phyloP scores from a whole-genome alignment of 2,797 vertebrate genomes.

The Erpetoichthys calabaricus region DNA sequence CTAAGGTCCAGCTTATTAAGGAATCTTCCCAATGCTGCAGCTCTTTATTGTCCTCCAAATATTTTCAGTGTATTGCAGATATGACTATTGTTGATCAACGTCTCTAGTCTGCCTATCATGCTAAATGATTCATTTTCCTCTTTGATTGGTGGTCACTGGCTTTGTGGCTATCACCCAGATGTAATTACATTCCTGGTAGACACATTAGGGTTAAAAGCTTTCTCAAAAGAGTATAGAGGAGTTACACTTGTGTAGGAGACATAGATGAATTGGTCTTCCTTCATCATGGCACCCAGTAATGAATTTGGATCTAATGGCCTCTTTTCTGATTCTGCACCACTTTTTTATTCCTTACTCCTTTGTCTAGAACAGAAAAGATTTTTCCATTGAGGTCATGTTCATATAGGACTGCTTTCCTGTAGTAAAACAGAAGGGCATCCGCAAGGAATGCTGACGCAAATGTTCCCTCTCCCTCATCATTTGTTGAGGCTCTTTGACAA shows the following conservation, averaged over 20 bases:
- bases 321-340: background rate
- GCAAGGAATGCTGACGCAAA: slow-evolving; percentile 2
- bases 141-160: background rate
- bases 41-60: rapidly evolving
- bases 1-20: slow-evolving; percentile 13
- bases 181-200: background rate
- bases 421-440: slow-evolving; percentile 6
- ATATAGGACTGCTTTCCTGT: slow-evolving; percentile 10
- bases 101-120: slow-evolving; percentile 15
- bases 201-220: background rate
- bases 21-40: slow-evolving; percentile 20
- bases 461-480: slow-evolving; percentile 9
- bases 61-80: slow-evolving; percentile 9
- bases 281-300: slow-evolving; percentile 8
- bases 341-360: background rate
- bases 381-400: background rate
- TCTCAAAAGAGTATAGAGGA: background rate
- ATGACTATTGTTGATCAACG: background rate
- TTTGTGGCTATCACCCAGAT: background rate
- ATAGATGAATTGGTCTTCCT: background rate
- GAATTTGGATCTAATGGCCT: slow-evolving; percentile 3
- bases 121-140: slow-evolving; percentile 10
- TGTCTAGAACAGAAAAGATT: background rate
- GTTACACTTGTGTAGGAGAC: background rate
- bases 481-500: slow-evolving; percentile 4